phyloP scores from a whole-genome alignment of 2,113 vertebrate genomes.

The Porphyrio hochstetteri region DNA sequence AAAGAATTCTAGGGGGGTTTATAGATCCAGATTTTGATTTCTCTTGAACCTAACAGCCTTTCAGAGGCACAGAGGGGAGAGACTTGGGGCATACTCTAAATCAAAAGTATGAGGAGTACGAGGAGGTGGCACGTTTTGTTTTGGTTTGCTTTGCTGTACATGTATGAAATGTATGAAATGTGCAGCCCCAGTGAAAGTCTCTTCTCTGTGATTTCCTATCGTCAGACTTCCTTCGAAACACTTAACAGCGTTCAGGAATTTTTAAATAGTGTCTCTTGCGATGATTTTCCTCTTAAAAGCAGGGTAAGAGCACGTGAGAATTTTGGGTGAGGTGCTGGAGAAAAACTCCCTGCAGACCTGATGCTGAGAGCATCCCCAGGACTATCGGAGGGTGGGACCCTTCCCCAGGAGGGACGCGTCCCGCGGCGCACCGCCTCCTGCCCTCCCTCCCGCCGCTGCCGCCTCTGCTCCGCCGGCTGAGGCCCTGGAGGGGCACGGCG shows the following conservation, averaged over 20 bases:
- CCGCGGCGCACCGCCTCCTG: accelerated
- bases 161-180: background rate
- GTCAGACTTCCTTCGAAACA: background rate
- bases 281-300: background rate
- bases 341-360: background rate
- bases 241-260: background rate
- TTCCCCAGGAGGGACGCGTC: background rate
- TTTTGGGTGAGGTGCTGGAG: background rate
- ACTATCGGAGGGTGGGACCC: accelerated
- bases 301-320: accelerated
- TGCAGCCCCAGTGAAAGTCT: background rate
- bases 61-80: background rate
- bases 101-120: background rate
- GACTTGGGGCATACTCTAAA: background rate
- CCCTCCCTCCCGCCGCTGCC: too few species aligned
- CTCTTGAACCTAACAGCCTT: background rate
- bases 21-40: background rate
- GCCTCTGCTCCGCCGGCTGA: accelerated
- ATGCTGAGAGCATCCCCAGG: background rate
- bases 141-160: background rate
- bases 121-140: background rate
- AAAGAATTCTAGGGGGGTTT: background rate
- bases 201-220: background rate
- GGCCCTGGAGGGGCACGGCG: background rate
- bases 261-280: background rate